phyloP scores from a whole-genome alignment of 2,888 invertebrate genomes.

The Volucella bombylans region DNA sequence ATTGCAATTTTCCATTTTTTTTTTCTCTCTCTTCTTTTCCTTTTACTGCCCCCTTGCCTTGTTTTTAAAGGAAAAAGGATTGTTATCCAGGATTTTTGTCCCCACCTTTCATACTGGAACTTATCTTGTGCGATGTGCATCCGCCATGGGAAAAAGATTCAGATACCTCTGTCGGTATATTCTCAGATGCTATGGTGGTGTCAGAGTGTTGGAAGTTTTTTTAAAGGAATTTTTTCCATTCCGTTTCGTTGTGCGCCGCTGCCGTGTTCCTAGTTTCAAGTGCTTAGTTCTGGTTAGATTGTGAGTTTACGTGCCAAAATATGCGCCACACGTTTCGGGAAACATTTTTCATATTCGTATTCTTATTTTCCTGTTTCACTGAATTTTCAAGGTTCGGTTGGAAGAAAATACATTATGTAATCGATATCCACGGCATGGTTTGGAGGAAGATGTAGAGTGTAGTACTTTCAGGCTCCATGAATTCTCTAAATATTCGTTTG shows the following conservation, averaged over 20 bases:
- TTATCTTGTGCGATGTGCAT: constrained; percentile 29
- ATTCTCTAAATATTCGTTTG: constrained; percentile 36
- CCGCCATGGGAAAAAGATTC: constrained; percentile 17
- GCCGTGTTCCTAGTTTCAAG: constrained; percentile 32
- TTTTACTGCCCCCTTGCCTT: not conserved
- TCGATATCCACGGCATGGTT: constrained; percentile 39
- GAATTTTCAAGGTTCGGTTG: constrained; percentile 25
- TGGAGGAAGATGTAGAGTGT: constrained; percentile 3
- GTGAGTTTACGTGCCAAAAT: constrained; percentile 63
- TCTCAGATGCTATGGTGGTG: not conserved
- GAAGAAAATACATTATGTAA: constrained; percentile 38
- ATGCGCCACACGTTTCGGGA: constrained; percentile 53
- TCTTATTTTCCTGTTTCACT: constrained; percentile 2
- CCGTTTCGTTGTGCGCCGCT: not conserved
- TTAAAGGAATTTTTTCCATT: constrained; percentile 29
- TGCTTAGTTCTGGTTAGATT: constrained; percentile 52
- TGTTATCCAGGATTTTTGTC: constrained; percentile 50
- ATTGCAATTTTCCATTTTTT: constrained; percentile 65
- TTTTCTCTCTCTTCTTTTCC: not conserved
- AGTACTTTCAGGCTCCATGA: constrained; percentile 27
- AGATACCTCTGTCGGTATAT: not conserved
- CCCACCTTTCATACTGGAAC: constrained; percentile 37
- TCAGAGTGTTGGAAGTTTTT: constrained; percentile 18
- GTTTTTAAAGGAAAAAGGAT: constrained; percentile 57
- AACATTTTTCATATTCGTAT: constrained; percentile 15